Evolutionary conservation across 2,888 invertebrate species (phyloP).

Genomic region (Amaurobius ferox): DNA sequence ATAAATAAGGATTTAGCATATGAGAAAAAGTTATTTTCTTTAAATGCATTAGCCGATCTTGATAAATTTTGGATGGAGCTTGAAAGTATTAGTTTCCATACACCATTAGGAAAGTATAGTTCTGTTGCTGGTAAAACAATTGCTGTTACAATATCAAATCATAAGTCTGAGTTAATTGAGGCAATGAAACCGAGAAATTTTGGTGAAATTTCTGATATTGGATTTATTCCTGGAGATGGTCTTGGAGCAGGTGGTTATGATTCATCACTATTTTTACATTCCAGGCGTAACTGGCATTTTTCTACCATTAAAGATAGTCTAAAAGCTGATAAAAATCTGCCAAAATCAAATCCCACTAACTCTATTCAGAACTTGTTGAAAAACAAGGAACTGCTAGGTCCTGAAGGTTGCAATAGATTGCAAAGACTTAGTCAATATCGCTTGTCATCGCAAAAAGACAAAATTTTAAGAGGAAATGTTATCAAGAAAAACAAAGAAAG

Average conservation of each 20-base stretch:
- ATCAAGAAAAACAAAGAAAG: conserved; percentile 17
- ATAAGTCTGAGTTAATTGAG: conserved; percentile 80
- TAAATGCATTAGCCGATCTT: conserved; percentile 80
- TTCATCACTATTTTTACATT: conserved; percentile 82
- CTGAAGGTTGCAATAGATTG: conserved; percentile 24
- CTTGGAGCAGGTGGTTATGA: conserved; percentile 86
- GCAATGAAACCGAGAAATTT: conserved; percentile 78
- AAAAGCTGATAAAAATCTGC: background rate
- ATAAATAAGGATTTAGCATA: conserved; percentile 81
- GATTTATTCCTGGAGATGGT: conserved; percentile 84
- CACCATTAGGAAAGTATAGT: conserved; percentile 80
- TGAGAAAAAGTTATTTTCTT: conserved; percentile 80
- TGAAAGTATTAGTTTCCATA: conserved; percentile 83
- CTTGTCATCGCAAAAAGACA: background rate
- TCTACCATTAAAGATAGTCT: conserved; percentile 17
- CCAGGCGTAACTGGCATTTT: conserved; percentile 74
- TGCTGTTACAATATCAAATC: conserved; percentile 28
- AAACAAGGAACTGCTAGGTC: background rate
- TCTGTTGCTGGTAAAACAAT: conserved; percentile 70
- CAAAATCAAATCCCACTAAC: background rate
- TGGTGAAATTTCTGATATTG: conserved; percentile 79
- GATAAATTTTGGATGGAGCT: conserved; percentile 81
- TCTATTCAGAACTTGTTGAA: conserved; percentile 46
- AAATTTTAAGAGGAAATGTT: background rate
- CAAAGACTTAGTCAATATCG: conserved; percentile 26